These are phyloP conservation scores for Manacus vitellinus DNA, from an alignment of 2,113 vertebrate species.

Conservation along the genomic window DNA sequence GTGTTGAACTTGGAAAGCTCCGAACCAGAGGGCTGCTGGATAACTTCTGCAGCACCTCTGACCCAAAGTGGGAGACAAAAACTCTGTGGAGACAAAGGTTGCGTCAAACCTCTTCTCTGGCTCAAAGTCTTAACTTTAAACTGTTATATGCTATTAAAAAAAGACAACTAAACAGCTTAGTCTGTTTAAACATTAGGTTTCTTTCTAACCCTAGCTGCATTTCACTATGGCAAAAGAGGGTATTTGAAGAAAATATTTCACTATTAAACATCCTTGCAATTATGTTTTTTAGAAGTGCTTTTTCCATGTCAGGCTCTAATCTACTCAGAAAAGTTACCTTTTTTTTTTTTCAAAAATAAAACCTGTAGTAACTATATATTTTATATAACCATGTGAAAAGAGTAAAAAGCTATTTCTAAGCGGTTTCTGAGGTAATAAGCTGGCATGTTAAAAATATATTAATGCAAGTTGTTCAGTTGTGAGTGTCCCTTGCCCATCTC, in stretches of 20 bases:
- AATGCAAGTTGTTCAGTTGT: constrained; percentile 1
- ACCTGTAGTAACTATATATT: neutral
- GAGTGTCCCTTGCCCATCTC: neutral
- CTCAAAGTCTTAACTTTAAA: neutral
- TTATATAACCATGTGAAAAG: constrained; percentile 20
- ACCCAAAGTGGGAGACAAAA: neutral
- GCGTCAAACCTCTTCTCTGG: neutral
- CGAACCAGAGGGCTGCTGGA: neutral
- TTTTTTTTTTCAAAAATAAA: neutral
- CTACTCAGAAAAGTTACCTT: neutral
- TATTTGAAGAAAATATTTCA: neutral
- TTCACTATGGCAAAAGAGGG: neutral
- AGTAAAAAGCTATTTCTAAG: constrained; percentile 21
- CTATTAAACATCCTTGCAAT: neutral
- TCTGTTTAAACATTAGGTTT: neutral
- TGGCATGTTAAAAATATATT: constrained; percentile 17
- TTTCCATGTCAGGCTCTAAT: neutral
- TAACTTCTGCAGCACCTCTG: neutral
- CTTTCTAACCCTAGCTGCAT: constrained; percentile 10
- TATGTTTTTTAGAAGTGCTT: neutral
- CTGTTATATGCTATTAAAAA: neutral
- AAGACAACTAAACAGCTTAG: neutral
- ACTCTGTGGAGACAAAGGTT: neutral
- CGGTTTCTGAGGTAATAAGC: constrained; percentile 63
- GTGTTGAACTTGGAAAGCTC: neutral